A percentile compares a stretch with the other conserved stretches of the same genome.
phyloP scores from a whole-genome alignment of 2,888 invertebrate genomes.

The Cephus nigrinus region DNA sequence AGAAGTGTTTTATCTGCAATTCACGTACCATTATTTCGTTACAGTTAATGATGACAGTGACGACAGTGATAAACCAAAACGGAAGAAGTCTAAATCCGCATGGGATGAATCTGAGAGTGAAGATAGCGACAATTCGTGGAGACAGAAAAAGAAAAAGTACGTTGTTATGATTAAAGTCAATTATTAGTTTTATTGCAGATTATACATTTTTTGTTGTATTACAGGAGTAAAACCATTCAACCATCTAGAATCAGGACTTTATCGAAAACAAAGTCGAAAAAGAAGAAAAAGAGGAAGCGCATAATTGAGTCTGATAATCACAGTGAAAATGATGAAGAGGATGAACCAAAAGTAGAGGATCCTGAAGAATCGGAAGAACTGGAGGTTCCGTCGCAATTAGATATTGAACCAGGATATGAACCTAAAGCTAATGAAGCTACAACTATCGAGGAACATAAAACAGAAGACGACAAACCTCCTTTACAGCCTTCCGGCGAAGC shows the following conservation, averaged over 20 bases:
- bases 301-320: conserved; percentile 62
- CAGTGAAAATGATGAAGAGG: conserved; percentile 64
- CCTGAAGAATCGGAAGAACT: conserved; percentile 4
- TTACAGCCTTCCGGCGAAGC: not conserved
- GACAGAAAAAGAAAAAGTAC: conserved; percentile 67
- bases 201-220: conserved; percentile 17
- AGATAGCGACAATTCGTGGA: conserved; percentile 73
- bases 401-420: not conserved
- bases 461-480: not conserved
- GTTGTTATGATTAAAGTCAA: conserved; percentile 8
- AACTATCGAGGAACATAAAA: conserved; percentile 2
- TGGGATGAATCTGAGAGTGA: conserved; percentile 73
- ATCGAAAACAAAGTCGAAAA: conserved; percentile 62
- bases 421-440: not conserved
- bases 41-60: conserved; percentile 70
- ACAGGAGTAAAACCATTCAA: conserved; percentile 52
- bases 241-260: conserved; percentile 51
- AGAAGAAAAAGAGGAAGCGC: conserved; percentile 66
- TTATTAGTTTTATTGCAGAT: not conserved
- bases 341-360: conserved; percentile 66
- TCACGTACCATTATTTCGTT: conserved; percentile 20
- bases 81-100: conserved; percentile 71
- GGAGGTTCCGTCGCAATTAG: not conserved
- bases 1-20: not conserved
- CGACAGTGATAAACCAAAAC: conserved; percentile 70